Evolutionary conservation across 2,113 vertebrate species (phyloP).

Genomic region (Opisthocomus hoazin): DNA sequence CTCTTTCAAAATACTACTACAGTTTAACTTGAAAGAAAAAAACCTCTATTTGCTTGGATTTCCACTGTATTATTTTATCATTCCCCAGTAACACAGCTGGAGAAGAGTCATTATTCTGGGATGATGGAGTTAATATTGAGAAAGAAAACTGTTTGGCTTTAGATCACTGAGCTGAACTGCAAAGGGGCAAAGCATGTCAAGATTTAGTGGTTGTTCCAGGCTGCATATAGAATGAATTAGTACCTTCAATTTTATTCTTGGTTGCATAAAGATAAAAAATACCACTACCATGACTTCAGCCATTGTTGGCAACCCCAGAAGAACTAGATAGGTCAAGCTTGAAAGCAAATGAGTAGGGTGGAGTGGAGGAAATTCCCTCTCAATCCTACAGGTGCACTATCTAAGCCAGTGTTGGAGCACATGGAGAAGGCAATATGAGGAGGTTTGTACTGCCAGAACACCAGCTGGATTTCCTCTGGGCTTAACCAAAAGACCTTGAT

Average conservation of each 20-base stretch:
- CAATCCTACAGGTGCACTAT: slow-evolving; percentile 7
- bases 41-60: not conserved
- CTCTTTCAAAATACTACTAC: not conserved
- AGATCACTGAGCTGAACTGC: not conserved
- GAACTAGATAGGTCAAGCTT: not conserved
- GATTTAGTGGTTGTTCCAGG: not conserved
- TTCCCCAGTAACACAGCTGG: not conserved
- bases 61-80: not conserved
- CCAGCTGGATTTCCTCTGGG: not conserved
- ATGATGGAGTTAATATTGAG: not conserved
- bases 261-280: slow-evolving; percentile 8
- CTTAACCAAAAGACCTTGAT: not conserved
- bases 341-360: not conserved
- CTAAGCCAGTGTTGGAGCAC: not conserved
- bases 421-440: not conserved
- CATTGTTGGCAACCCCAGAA: not conserved
- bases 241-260: not conserved
- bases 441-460: not conserved
- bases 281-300: not conserved
- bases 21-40: not conserved
- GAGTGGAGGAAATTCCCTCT: not conserved
- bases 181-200: not conserved
- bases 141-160: slow-evolving; percentile 4
- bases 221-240: slow-evolving; percentile 17
- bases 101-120: not conserved